Conservation (phyloP, 2,888 invertebrate species). For the Heliconius ethilla region DNA sequence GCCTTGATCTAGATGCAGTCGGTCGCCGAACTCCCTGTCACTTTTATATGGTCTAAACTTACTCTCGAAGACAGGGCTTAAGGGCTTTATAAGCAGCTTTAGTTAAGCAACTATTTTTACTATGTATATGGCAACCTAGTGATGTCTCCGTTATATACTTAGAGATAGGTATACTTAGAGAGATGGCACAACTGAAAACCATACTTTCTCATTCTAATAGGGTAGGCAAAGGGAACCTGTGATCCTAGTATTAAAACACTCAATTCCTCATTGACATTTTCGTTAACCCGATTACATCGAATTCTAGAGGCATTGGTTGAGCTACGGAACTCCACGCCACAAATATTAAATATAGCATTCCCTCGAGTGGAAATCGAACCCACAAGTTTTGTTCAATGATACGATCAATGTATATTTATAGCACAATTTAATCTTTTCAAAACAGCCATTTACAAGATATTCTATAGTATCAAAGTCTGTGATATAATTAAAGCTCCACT, state of each 20-base stretch:
- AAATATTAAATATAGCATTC: neutral
- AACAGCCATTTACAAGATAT: neutral
- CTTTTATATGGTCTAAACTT: constrained; percentile 34
- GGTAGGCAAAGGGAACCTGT: too few species aligned
- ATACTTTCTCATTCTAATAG: too few species aligned
- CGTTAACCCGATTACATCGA: too few species aligned
- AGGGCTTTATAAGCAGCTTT: constrained; percentile 12
- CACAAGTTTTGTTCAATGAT: neutral
- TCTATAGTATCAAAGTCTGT: constrained; percentile 9
- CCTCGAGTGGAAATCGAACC: too few species aligned
- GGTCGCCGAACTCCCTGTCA: constrained; percentile 40
- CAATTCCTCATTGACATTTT: too few species aligned
- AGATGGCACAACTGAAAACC: too few species aligned
- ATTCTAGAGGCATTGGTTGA: too few species aligned
- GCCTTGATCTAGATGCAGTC: constrained; percentile 48
- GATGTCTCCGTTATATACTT: too few species aligned
- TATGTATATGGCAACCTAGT: neutral
- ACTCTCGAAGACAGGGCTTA: constrained; percentile 37
- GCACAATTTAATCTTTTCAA: neutral
- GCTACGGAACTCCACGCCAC: too few species aligned
- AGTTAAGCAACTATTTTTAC: neutral
- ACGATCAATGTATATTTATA: neutral
- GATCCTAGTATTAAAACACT: too few species aligned
- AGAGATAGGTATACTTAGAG: too few species aligned
- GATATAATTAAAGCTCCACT: constrained; percentile 28